Evolutionary conservation across 2,797 vertebrate genomes (phyloP), one percentile per base, ranked within the genome.

Genomic region (Fistularia commersonii): DNA sequence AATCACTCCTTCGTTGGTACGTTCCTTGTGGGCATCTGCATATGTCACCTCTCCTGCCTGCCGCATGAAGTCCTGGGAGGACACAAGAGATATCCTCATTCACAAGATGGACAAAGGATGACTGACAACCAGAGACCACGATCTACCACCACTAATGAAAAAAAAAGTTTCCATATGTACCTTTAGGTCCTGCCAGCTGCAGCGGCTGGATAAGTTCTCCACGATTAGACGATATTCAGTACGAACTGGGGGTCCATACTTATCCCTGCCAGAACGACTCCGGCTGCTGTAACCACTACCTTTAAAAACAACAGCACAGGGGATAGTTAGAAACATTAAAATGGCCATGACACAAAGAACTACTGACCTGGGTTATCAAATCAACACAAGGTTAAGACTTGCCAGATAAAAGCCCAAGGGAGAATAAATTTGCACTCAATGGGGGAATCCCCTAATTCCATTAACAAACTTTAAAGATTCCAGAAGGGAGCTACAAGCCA

Each of bases 151-250:
- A 10, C 8, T 32, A 3, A 32, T 32, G 5, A 8, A 45, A 11
- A 32, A 11, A 42, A 8, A 42, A 11, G 14, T 10, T 32, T 11
- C 7, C 5, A 40, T 0, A 0, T 7, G 8, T 90, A 96, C 96
- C 95, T 98, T 98, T 11, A 99, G 88, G 81, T 99, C 96, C 78
- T 99, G 96, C 95, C 96, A 99, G 80, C 96, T 99, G 87, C 96
- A 99, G 66, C 94, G 94, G 76, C 94, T 97, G 61, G 96, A 98
- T 77, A 98, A 83, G 79, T 98, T 98, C 83, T 97, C 95, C 83
- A 98, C 96, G 75, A 96, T 87, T 61, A 99, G 93, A 51, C 96
- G 94, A 83, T 99, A 97, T 77, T 98, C 95, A 45, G 96, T 97
- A 78, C 96, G 95, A 54, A 95, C 93, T 0, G 96, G 96, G 71